A percentile compares a stretch with the other conserved stretches of the same genome.
phyloP scores from a whole-genome alignment of 2,113 vertebrate genomes.

The Labeo catla region DNA sequence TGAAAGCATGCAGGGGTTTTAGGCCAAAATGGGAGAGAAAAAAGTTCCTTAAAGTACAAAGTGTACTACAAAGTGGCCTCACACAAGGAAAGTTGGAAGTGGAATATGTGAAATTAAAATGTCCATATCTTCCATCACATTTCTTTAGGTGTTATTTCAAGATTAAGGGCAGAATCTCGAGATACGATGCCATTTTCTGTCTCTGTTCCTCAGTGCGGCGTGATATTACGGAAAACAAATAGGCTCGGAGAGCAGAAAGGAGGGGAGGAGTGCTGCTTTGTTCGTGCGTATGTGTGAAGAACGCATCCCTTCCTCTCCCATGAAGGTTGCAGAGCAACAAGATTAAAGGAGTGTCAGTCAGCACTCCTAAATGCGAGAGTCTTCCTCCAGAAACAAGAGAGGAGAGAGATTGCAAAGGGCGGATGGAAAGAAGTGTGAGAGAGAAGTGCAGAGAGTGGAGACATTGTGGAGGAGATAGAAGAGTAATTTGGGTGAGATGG shows the following conservation, averaged over 20 bases:
- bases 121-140: slow-evolving; percentile 21
- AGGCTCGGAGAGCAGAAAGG: slow-evolving; percentile 59
- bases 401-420: slow-evolving; percentile 37
- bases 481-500: slow-evolving; percentile 70
- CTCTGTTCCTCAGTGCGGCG: slow-evolving; percentile 46
- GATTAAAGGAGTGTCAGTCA: slow-evolving; percentile 76
- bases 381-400: slow-evolving; percentile 58
- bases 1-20: background rate
- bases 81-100: slow-evolving; percentile 33
- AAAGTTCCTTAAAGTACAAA: slow-evolving; percentile 31
- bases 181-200: slow-evolving; percentile 49
- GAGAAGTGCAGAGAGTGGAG: slow-evolving; percentile 60
- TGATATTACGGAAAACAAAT: slow-evolving; percentile 74
- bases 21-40: background rate
- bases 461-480: slow-evolving; percentile 51
- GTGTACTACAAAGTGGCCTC: slow-evolving; percentile 25
- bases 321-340: slow-evolving; percentile 75
- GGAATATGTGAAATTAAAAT: slow-evolving; percentile 29
- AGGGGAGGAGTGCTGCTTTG: slow-evolving; percentile 47
- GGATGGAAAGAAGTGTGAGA: background rate
- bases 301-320: slow-evolving; percentile 56
- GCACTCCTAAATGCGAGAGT: slow-evolving; percentile 64
- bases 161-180: slow-evolving; percentile 42
- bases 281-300: slow-evolving; percentile 61
- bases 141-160: slow-evolving; percentile 38